These are phyloP conservation scores for Kryptolebias ocellatus DNA, from an alignment of 2,797 vertebrate genomes.

Conservation along the genomic window DNA sequence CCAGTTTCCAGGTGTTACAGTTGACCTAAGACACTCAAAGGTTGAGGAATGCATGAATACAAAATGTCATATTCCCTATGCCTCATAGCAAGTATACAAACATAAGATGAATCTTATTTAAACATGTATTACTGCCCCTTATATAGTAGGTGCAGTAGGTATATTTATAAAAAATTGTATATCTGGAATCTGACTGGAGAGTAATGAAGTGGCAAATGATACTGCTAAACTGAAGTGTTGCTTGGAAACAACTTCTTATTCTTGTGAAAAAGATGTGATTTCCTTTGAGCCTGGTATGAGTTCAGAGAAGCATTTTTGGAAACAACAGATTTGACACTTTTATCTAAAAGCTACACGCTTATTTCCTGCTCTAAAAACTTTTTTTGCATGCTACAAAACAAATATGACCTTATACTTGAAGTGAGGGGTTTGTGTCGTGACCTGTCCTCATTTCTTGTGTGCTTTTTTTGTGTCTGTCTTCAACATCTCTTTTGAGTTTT, in stretches of 20 bases:
- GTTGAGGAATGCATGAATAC: conserved; percentile 1
- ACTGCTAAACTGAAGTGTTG: conserved; percentile 42
- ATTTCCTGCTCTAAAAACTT: conserved; percentile 15
- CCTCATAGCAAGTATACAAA: neutral
- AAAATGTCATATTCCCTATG: neutral
- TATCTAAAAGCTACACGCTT: conserved; percentile 31
- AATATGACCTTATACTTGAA: neutral
- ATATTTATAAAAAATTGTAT: neutral
- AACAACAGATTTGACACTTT: neutral
- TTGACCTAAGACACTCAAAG: conserved; percentile 19
- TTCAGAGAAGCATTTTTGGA: conserved; percentile 1
- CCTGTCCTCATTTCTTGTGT: conserved; percentile 27
- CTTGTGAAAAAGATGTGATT: conserved; percentile 12
- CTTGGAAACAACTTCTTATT: conserved; percentile 57
- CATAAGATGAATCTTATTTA: no score
- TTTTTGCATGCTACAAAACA: conserved; percentile 43
- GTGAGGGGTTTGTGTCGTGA: conserved; percentile 31
- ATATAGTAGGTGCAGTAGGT: no score
- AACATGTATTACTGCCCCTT: neutral
- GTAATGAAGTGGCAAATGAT: conserved; percentile 55
- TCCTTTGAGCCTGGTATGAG: conserved; percentile 16
- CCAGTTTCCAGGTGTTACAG: conserved; percentile 50
- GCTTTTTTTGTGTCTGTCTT: conserved; percentile 17
- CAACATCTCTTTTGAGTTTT: conserved; percentile 5
- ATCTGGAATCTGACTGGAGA: conserved; percentile 59